These are phyloP conservation scores for Pterostichus madidus DNA, from an alignment of 2,888 invertebrate species.

Conservation along the genomic window DNA sequence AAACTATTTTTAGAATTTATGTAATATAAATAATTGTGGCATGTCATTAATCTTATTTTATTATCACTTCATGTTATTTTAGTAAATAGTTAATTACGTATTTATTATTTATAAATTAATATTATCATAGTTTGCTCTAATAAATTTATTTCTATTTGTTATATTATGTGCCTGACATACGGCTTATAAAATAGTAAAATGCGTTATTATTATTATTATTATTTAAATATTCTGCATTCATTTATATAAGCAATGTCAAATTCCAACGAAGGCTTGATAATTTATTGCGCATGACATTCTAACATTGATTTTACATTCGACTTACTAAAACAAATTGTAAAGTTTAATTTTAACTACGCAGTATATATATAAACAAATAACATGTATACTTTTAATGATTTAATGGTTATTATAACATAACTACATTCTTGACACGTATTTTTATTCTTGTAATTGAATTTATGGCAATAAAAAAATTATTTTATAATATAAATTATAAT, in stretches of 20 bases:
- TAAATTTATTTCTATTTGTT: too few species aligned
- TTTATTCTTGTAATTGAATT: too few species aligned
- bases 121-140: neutral
- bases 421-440: too few species aligned
- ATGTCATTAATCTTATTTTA: slow-evolving; percentile 9
- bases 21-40: slow-evolving; percentile 10
- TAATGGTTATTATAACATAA: too few species aligned
- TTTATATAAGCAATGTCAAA: neutral
- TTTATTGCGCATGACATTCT: neutral
- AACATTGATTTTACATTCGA: neutral
- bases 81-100: slow-evolving; percentile 4
- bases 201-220: too few species aligned
- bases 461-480: too few species aligned
- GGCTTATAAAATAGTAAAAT: too few species aligned
- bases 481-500: too few species aligned
- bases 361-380: neutral
- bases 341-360: neutral
- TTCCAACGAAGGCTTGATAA: neutral
- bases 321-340: neutral
- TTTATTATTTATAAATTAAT: neutral
- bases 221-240: too few species aligned
- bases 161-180: too few species aligned
- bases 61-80: neutral
- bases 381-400: too few species aligned
- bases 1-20: slow-evolving; percentile 12